Percentiles rank a stretch among this genome's conserved stretches.
These are phyloP conservation scores for Phrynocephalus versicolor DNA, from an alignment of 2,113 vertebrate species.

Conservation along the genomic window DNA sequence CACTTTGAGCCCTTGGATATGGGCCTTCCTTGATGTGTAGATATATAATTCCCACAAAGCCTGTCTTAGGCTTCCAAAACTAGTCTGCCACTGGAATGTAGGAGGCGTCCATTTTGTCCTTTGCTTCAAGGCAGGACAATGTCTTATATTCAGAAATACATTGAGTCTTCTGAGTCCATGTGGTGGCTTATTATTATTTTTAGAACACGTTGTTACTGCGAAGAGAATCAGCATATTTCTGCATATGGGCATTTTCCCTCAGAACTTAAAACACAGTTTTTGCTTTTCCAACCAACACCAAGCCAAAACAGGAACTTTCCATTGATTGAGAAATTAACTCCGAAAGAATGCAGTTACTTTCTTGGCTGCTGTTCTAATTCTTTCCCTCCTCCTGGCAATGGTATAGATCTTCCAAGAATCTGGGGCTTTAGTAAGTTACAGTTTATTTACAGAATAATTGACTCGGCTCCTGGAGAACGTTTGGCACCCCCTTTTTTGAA, in stretches of 20 bases:
- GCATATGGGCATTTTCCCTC: not conserved
- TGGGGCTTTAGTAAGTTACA: slow-evolving; percentile 5
- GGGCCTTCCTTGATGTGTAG: not conserved
- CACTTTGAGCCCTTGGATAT: not conserved
- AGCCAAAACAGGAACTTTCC: slow-evolving; percentile 27
- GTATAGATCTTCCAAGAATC: slow-evolving; percentile 54
- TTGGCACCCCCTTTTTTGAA: slow-evolving; percentile 38
- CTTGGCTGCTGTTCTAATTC: slow-evolving; percentile 44
- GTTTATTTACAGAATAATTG: slow-evolving; percentile 51
- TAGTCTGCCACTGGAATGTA: not conserved
- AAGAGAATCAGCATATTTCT: not conserved
- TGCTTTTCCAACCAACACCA: slow-evolving; percentile 6
- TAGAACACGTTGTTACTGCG: not conserved
- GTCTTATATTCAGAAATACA: not conserved
- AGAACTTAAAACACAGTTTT: slow-evolving; percentile 6
- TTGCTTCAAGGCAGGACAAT: not conserved
- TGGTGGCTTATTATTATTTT: not conserved
- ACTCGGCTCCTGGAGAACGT: slow-evolving; percentile 42
- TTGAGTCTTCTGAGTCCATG: not conserved
- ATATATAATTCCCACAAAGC: not conserved
- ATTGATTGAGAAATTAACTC: slow-evolving; percentile 51
- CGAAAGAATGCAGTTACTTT: slow-evolving; percentile 58
- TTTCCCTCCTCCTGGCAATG: slow-evolving; percentile 36
- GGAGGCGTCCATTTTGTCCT: not conserved
- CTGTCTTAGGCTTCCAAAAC: not conserved